Conservation (phyloP, 2,113 vertebrate genomes). For the Cyprinodon tularosa region DNA sequence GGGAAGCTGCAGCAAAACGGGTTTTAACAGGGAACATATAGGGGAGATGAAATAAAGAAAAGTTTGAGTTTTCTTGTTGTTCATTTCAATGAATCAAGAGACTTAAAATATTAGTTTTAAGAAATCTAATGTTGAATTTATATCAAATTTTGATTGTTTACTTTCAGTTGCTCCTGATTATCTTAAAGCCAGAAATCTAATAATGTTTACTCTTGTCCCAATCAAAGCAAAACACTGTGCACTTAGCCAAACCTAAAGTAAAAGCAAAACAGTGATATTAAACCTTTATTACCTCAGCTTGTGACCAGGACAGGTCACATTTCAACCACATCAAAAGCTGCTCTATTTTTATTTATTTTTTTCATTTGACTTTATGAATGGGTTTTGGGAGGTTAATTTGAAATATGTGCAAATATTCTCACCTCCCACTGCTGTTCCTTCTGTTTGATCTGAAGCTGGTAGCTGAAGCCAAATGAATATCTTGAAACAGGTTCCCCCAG, state of each 20-base stretch:
- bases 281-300: not conserved
- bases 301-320: not conserved
- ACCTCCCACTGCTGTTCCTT: slow-evolving; percentile 54
- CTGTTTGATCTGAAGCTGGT: slow-evolving; percentile 64
- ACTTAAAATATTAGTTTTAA: not conserved
- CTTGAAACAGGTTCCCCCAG: not conserved
- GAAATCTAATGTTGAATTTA: not conserved
- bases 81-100: not conserved
- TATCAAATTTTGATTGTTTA: not conserved
- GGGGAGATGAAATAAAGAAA: too few relatives aligned
- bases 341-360: not conserved
- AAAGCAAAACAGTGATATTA: too few relatives aligned
- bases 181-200: not conserved
- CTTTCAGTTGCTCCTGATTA: not conserved
- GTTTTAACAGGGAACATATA: too few relatives aligned
- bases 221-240: not conserved
- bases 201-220: not conserved
- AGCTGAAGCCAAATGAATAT: not conserved
- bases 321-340: not conserved
- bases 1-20: too few relatives aligned
- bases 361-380: not conserved
- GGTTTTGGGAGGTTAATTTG: not conserved
- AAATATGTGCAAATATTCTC: not conserved
- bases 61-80: not conserved
- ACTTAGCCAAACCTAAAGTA: too few relatives aligned